Conservation (phyloP, 2,113 vertebrate genomes). For the Eudorcas thomsonii region DNA sequence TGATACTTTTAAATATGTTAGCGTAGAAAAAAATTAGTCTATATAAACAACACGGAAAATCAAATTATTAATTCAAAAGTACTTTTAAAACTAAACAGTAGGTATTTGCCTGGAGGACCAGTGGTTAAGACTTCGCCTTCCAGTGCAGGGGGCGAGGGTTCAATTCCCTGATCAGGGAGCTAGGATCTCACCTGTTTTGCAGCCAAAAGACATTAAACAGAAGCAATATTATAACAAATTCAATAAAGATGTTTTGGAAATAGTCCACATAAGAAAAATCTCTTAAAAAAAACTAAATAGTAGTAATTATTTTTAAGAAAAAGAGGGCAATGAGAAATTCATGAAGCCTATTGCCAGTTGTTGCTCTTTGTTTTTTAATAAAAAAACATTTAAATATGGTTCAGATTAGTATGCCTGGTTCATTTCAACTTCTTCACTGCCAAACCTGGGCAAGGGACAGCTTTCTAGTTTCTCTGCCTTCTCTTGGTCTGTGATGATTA, state of each 20-base stretch:
- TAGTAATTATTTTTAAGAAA: slow-evolving; percentile 16
- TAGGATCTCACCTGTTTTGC: neutral
- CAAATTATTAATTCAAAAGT: neutral
- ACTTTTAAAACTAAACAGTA: neutral
- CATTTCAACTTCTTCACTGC: neutral
- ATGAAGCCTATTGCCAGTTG: neutral
- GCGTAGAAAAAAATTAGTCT: neutral
- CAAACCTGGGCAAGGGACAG: neutral
- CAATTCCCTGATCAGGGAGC: neutral
- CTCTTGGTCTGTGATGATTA: neutral
- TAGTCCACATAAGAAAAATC: neutral
- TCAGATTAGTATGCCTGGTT: neutral
- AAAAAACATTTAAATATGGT: neutral
- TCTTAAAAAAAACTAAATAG: neutral
- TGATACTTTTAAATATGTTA: neutral
- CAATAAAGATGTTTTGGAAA: neutral
- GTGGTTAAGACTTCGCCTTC: neutral
- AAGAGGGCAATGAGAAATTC: neutral
- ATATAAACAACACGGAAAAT: neutral
- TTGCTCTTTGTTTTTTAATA: neutral
- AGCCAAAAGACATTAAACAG: neutral
- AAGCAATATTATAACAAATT: neutral
- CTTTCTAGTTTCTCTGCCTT: neutral
- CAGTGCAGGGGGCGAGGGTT: neutral
- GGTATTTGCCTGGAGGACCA: neutral